phyloP scores from a whole-genome alignment of 1,140 invertebrate species.

The Caenorhabditis elegans region WBcel235 BX284606.5:10672501-10673000 shows the following conservation, averaged over 20 bases:
- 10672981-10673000: too few species aligned
- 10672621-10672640: not conserved
- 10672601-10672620: not conserved
- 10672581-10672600: not conserved
- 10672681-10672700: conserved; percentile 8
- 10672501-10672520: not conserved
- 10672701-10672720: not conserved
- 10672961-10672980: too few species aligned
- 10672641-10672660: not conserved
- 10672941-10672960: too few species aligned
- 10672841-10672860: not conserved
- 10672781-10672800: not conserved
- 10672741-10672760: conserved; percentile 24
- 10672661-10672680: not conserved
- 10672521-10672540: not conserved
- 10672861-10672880: not conserved
- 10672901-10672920: too few species aligned
- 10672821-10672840: not conserved
- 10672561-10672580: not conserved
- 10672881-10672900: too few species aligned
- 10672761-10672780: conserved; percentile 8
- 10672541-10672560: not conserved
- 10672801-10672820: not conserved
- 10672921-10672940: too few species aligned
- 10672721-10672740: not conserved